A percentile compares a stretch with the other conserved stretches of the same genome.
These are phyloP conservation scores for Ypsolopha sequella DNA, from an alignment of 2,888 invertebrate species.

Conservation along the genomic window DNA sequence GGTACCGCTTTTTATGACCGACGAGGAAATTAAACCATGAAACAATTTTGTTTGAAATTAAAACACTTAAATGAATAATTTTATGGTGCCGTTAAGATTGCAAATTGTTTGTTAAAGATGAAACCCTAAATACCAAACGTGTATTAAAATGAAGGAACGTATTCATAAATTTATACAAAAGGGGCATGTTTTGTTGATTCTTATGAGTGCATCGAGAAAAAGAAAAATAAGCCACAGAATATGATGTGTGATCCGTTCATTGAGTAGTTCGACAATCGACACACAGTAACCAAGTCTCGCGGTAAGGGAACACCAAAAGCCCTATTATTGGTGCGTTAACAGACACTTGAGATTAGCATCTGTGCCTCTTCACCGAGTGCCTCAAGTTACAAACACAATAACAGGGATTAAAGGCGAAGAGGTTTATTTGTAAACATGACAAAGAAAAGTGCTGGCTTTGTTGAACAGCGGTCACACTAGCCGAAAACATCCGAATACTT, in stretches of 20 bases:
- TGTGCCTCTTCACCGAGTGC: slow-evolving; percentile 53
- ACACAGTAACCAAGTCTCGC: slow-evolving; percentile 35
- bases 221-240: slow-evolving; percentile 30
- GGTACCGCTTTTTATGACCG: background rate
- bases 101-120: background rate
- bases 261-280: slow-evolving; percentile 21
- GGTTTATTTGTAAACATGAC: slow-evolving; percentile 69
- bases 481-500: slow-evolving; percentile 35
- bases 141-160: background rate
- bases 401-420: slow-evolving; percentile 58
- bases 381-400: slow-evolving; percentile 58
- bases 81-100: background rate
- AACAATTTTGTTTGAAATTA: no score
- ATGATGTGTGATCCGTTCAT: slow-evolving; percentile 35
- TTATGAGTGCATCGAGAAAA: slow-evolving; percentile 17
- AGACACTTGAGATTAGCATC: slow-evolving; percentile 72
- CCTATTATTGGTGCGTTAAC: slow-evolving; percentile 63
- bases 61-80: no score
- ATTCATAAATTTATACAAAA: background rate
- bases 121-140: background rate
- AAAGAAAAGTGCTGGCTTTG: slow-evolving; percentile 44
- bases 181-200: background rate
- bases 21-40: background rate
- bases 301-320: slow-evolving; percentile 49
- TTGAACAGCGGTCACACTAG: slow-evolving; percentile 46